Conservation (phyloP, 2,888 invertebrate genomes). For the Thymelicus acteon region DNA sequence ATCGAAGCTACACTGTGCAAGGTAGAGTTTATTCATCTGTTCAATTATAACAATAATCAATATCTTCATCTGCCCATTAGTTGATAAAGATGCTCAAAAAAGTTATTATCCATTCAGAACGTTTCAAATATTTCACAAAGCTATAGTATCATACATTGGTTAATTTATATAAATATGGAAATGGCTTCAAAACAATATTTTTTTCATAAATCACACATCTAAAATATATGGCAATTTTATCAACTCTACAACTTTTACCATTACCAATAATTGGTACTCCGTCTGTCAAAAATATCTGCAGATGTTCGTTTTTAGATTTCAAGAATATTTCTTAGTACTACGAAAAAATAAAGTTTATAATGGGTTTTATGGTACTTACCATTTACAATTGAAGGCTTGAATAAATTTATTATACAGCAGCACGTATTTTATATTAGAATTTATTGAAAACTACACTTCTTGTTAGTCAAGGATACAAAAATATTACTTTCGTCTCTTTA, state of each 20-base stretch:
- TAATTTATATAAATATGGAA: neutral
- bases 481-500: slow-evolving; percentile 20
- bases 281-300: neutral
- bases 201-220: neutral
- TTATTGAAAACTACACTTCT: slow-evolving; percentile 31
- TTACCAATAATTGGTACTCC: neutral
- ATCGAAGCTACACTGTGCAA: neutral
- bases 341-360: neutral
- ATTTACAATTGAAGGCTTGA: slow-evolving; percentile 48
- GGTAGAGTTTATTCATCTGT: slow-evolving; percentile 27
- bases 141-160: no score
- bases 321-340: neutral
- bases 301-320: neutral
- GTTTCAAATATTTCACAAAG: neutral
- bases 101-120: neutral
- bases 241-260: neutral
- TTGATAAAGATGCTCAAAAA: slow-evolving; percentile 26
- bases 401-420: slow-evolving; percentile 27
- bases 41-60: slow-evolving; percentile 12
- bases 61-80: neutral
- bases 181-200: neutral
- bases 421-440: slow-evolving; percentile 18
- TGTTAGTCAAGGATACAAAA: slow-evolving; percentile 31
- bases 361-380: slow-evolving; percentile 41
- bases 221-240: neutral